phyloP scores from a whole-genome alignment of 92 coral and sea anemone species.

The Palythoa heliodiscus region DNA sequence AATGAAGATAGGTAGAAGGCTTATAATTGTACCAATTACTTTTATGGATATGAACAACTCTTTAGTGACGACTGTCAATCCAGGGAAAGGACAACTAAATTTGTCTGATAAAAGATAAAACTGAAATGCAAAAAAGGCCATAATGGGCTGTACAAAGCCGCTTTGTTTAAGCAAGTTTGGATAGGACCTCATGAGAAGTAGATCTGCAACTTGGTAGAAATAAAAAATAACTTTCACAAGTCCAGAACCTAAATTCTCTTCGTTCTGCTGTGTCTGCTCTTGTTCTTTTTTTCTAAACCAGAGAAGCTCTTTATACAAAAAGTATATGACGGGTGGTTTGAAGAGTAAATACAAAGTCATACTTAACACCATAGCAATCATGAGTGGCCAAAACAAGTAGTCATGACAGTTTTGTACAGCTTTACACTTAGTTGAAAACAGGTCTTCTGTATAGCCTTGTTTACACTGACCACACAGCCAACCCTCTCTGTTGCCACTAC shows the following conservation, averaged over 20 bases:
- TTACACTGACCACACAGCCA: conserved; percentile 63
- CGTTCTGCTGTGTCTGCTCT: neutral
- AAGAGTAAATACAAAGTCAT: conserved; percentile 51
- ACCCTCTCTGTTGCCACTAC: conserved; percentile 60
- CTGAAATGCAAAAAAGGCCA: conserved; percentile 55
- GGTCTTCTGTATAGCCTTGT: conserved; percentile 48
- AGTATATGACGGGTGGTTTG: conserved; percentile 41
- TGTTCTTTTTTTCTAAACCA: conserved; percentile 21
- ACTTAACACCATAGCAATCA: neutral
- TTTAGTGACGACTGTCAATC: conserved; percentile 62
- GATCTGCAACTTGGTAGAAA: conserved; percentile 29
- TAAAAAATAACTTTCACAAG: conserved; percentile 13
- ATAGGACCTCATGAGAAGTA: conserved; percentile 25
- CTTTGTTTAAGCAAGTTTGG: conserved; percentile 8
- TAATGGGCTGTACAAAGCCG: conserved; percentile 22
- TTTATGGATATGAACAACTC: conserved; percentile 45
- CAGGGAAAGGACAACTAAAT: conserved; percentile 63
- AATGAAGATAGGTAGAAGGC: conserved; percentile 29
- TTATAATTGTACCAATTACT: conserved; percentile 46
- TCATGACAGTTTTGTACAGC: conserved; percentile 40
- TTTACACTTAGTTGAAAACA: conserved; percentile 56
- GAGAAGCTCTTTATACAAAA: neutral
- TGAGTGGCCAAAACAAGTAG: conserved; percentile 58
- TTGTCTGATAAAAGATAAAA: conserved; percentile 22
- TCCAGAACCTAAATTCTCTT: neutral